Conservation (phyloP, 2,888 invertebrate genomes). For the Lycia hirtaria region DNA sequence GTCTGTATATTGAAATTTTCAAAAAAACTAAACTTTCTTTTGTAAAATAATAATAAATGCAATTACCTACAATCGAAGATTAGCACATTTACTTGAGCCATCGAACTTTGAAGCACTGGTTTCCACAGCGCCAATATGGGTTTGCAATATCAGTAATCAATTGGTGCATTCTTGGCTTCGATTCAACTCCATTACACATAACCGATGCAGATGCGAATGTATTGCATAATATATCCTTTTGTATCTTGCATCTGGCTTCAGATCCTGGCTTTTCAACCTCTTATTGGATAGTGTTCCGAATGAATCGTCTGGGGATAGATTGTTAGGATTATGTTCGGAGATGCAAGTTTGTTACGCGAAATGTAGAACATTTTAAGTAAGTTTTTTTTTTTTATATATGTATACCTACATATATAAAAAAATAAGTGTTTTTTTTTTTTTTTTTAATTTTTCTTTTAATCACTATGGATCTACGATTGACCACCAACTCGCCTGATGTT, state of each 20-base stretch:
- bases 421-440: too few species aligned
- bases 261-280: slow-evolving; percentile 37
- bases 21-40: too few species aligned
- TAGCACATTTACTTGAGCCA: too few species aligned
- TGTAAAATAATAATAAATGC: too few species aligned
- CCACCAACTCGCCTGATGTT: too few species aligned
- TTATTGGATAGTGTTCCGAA: slow-evolving; percentile 40
- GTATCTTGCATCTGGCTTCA: slow-evolving; percentile 62
- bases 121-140: slow-evolving; percentile 27
- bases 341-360: slow-evolving; percentile 1
- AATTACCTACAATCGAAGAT: too few species aligned
- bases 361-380: not conserved
- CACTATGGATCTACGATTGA: too few species aligned
- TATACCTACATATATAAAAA: too few species aligned
- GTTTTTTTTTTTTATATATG: not conserved
- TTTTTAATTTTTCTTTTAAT: too few species aligned
- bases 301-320: slow-evolving; percentile 25
- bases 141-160: slow-evolving; percentile 84
- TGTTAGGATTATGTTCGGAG: slow-evolving; percentile 12
- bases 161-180: slow-evolving; percentile 81
- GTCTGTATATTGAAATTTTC: too few species aligned
- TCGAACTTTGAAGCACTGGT: slow-evolving; percentile 15
- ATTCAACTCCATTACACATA: slow-evolving; percentile 81
- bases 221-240: slow-evolving; percentile 68
- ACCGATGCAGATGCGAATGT: slow-evolving; percentile 71